Conservation (phyloP, 2,888 invertebrate species). For the Cordilura impudica region DNA sequence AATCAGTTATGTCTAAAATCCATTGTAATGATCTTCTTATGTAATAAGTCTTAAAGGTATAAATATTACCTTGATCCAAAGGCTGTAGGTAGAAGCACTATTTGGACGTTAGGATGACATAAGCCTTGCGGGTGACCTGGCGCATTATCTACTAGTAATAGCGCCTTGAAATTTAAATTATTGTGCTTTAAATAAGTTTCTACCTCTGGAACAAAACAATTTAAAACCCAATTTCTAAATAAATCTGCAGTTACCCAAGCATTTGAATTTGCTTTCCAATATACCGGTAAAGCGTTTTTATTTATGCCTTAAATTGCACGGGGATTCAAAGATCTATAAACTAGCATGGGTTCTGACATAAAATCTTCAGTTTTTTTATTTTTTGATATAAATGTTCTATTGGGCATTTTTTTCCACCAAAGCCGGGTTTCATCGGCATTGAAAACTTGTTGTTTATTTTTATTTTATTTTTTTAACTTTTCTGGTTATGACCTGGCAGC, state of each 20-base stretch:
- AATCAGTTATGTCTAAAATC: no score
- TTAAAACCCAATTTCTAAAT: no score
- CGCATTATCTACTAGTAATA: no score
- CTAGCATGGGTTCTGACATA: background rate
- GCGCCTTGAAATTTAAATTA: conserved; percentile 9
- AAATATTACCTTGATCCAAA: conserved; percentile 41
- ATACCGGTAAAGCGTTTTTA: background rate
- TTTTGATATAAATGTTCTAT: conserved; percentile 27
- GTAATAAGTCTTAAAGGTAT: conserved; percentile 12
- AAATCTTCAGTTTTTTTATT: conserved; percentile 8
- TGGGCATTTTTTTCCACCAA: conserved; percentile 23
- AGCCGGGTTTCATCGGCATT: conserved; percentile 17
- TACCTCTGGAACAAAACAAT: no score
- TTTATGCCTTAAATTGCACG: conserved; percentile 6
- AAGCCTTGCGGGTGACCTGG: conserved; percentile 11
- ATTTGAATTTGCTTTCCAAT: conserved; percentile 5
- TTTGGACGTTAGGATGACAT: no score
- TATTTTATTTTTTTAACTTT: conserved; percentile 11
- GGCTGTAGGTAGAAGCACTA: conserved; percentile 30
- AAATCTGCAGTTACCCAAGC: background rate
- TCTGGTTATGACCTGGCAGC: background rate
- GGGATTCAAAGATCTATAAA: background rate
- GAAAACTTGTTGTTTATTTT: conserved; percentile 9
- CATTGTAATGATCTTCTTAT: conserved; percentile 9
- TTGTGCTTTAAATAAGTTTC: conserved; percentile 16